Conservation (phyloP, 2,113 vertebrate genomes). For the Anser brachyrhynchus region DNA sequence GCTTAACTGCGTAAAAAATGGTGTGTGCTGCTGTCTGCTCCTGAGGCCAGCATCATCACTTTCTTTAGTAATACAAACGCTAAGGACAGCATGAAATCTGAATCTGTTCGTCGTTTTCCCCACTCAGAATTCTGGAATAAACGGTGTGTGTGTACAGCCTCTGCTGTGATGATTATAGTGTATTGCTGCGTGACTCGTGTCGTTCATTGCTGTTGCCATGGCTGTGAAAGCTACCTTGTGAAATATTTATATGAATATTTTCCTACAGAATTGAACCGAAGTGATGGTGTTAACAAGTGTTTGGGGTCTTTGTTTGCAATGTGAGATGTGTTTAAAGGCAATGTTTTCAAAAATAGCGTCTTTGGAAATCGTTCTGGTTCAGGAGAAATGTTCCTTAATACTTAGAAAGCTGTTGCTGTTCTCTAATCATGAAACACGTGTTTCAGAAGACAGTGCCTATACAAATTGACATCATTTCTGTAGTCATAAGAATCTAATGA, state of each 20-base stretch:
- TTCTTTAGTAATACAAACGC: fast-evolving
- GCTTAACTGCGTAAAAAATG: neutral
- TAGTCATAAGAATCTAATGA: neutral
- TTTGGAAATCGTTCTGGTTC: neutral
- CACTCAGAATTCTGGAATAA: neutral
- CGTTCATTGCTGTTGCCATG: conserved; percentile 13
- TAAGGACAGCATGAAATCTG: neutral
- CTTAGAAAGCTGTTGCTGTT: neutral
- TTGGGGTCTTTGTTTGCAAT: neutral
- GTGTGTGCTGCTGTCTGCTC: neutral
- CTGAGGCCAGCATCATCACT: neutral
- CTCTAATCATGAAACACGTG: neutral
- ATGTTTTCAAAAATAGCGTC: neutral
- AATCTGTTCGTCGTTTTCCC: neutral
- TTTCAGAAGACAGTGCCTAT: neutral
- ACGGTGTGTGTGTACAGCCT: neutral
- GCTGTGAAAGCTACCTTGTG: neutral
- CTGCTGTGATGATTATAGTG: neutral
- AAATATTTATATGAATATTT: neutral
- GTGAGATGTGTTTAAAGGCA: neutral
- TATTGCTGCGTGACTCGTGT: neutral
- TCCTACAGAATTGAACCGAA: neutral
- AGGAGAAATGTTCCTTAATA: neutral
- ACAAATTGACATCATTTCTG: neutral
- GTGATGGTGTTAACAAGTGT: neutral